Conservation (phyloP, 2,888 invertebrate genomes). For the Euzophera pinguis region DNA sequence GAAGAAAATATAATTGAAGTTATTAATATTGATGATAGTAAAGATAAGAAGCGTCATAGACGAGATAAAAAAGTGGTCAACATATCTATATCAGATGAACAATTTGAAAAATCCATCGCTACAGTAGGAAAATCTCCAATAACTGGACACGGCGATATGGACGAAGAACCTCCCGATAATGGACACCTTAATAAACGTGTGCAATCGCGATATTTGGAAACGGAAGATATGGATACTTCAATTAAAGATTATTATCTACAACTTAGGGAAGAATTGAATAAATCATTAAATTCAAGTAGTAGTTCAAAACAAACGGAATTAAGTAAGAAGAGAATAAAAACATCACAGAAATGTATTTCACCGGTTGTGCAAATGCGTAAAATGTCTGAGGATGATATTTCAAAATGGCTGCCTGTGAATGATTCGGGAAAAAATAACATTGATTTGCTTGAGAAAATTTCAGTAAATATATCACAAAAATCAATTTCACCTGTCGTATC, state of each 20-base stretch:
- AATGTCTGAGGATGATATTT: neutral
- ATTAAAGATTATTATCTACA: slow-evolving; percentile 42
- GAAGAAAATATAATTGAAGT: neutral
- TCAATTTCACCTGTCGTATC: slow-evolving; percentile 29
- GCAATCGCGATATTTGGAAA: slow-evolving; percentile 41
- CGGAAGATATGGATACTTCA: slow-evolving; percentile 38
- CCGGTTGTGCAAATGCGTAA: neutral
- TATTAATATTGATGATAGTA: neutral
- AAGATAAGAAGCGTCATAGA: neutral
- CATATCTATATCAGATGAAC: slow-evolving; percentile 18
- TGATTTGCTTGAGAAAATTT: slow-evolving; percentile 16
- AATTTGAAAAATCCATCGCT: slow-evolving; percentile 43
- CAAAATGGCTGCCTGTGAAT: neutral
- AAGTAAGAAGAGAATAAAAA: neutral
- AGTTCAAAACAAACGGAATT: neutral
- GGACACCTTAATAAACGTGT: slow-evolving; percentile 32
- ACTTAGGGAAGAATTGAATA: slow-evolving; percentile 36
- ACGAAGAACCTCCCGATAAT: slow-evolving; percentile 48
- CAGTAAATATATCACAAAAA: neutral
- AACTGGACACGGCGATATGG: slow-evolving; percentile 48
- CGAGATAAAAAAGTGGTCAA: neutral
- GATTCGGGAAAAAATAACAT: neutral
- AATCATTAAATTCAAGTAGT: neutral
- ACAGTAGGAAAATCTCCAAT: slow-evolving; percentile 47
- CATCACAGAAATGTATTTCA: neutral